Conservation (phyloP, 2,113 vertebrate species). For the Felis catus region DNA sequence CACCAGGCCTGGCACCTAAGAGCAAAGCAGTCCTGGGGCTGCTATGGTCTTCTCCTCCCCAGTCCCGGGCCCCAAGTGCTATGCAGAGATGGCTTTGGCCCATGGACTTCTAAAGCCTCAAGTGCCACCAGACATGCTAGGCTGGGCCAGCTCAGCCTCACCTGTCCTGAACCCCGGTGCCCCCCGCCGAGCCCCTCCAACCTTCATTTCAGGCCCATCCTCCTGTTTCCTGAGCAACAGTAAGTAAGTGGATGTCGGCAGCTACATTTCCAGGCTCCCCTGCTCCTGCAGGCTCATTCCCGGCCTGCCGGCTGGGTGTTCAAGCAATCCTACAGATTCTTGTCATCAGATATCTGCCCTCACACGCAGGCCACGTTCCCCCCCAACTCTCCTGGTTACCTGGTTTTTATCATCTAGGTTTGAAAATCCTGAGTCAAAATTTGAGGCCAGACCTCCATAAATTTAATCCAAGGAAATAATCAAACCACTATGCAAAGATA, state of each 20-base stretch:
- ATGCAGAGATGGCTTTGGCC: background rate
- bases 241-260: fast-evolving
- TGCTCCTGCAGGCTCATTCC: background rate
- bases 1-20: background rate
- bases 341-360: background rate
- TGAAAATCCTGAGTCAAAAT: background rate
- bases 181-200: background rate
- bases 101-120: background rate
- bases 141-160: background rate
- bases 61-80: background rate
- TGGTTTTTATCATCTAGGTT: background rate
- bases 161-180: background rate
- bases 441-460: background rate
- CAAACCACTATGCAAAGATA: background rate
- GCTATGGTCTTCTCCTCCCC: background rate
- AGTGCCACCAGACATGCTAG: background rate
- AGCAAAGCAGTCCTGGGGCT: background rate
- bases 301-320: no score
- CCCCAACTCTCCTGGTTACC: background rate
- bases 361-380: background rate
- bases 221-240: no score
- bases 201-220: background rate
- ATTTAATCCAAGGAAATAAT: background rate
- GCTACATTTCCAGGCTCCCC: background rate
- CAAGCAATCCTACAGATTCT: background rate